Evolutionary conservation across 1,140 invertebrate species (phyloP).

Genomic region (Cotesia typhae): DNA sequence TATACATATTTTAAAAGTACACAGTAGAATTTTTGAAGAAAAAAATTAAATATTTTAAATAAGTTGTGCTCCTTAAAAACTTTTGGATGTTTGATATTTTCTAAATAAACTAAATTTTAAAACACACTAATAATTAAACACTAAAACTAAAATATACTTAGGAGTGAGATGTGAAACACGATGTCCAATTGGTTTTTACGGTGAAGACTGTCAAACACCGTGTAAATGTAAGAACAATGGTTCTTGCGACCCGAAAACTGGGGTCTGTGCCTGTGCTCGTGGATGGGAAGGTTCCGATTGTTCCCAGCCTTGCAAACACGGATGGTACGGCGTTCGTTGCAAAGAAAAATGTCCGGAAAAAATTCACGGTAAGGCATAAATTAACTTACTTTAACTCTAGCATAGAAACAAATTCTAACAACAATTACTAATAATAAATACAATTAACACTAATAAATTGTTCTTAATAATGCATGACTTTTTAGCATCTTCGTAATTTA

Average conservation of each 20-base stretch:
- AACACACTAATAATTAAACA: neutral
- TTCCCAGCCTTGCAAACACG: slow-evolving; percentile 75
- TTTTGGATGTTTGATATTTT: too few relatives aligned
- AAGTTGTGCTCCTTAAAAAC: too few relatives aligned
- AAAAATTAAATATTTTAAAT: too few relatives aligned
- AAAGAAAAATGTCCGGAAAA: slow-evolving; percentile 79
- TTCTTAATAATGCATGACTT: too few relatives aligned
- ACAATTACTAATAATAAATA: too few relatives aligned
- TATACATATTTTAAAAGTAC: too few relatives aligned
- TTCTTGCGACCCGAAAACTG: slow-evolving; percentile 83
- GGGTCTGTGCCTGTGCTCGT: slow-evolving; percentile 83
- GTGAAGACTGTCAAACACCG: slow-evolving; percentile 76
- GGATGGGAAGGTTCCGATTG: slow-evolving; percentile 87
- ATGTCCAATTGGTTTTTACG: slow-evolving; percentile 82
- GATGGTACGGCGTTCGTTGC: slow-evolving; percentile 84
- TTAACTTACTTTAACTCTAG: slow-evolving; percentile 3
- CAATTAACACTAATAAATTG: too few relatives aligned
- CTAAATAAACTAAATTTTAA: too few relatives aligned
- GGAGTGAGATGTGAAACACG: slow-evolving; percentile 78
- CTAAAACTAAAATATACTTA: slow-evolving; percentile 38
- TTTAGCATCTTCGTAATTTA: too few relatives aligned
- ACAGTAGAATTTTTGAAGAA: too few relatives aligned
- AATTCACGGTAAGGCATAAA: slow-evolving; percentile 66
- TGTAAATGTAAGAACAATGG: slow-evolving; percentile 88
- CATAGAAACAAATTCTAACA: neutral